phyloP scores from a whole-genome alignment of 2,797 vertebrate genomes.

The Notolabrus celidotus region DNA sequence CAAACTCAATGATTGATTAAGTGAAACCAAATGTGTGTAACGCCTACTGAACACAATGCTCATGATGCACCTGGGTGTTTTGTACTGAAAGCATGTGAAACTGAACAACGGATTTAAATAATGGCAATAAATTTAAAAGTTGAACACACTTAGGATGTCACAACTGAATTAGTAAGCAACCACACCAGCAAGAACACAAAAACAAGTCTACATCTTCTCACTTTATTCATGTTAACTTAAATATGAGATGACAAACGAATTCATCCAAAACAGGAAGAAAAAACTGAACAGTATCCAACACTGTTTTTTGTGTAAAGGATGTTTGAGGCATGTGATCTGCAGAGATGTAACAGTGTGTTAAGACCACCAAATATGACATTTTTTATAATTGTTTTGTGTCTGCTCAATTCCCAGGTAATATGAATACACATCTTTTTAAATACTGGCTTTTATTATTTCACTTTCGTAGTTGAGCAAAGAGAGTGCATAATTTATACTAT shows the following conservation, averaged over 20 bases:
- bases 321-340: constrained; percentile 26
- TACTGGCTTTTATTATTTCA: constrained; percentile 8
- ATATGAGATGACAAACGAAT: constrained; percentile 46
- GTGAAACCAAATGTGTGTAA: constrained; percentile 22
- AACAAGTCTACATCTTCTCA: constrained; percentile 33
- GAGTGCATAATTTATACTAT: neutral
- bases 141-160: constrained; percentile 38
- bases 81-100: constrained; percentile 27
- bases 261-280: constrained; percentile 32
- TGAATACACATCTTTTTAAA: constrained; percentile 22
- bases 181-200: constrained; percentile 52
- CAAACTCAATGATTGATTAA: constrained; percentile 23
- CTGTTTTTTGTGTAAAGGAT: constrained; percentile 16
- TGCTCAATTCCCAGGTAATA: constrained; percentile 1
- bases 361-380: constrained; percentile 38
- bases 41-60: constrained; percentile 19
- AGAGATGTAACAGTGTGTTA: constrained; percentile 66
- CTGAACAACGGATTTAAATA: constrained; percentile 17
- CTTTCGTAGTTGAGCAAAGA: constrained; percentile 1
- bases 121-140: constrained; percentile 28
- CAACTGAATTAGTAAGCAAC: constrained; percentile 49
- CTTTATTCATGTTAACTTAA: constrained; percentile 59
- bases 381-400: constrained; percentile 19
- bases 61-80: constrained; percentile 28
- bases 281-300: constrained; percentile 15